Base-by-base conservation (phyloP, 2,888 invertebrate species). In the Xanthia togata region DNA sequence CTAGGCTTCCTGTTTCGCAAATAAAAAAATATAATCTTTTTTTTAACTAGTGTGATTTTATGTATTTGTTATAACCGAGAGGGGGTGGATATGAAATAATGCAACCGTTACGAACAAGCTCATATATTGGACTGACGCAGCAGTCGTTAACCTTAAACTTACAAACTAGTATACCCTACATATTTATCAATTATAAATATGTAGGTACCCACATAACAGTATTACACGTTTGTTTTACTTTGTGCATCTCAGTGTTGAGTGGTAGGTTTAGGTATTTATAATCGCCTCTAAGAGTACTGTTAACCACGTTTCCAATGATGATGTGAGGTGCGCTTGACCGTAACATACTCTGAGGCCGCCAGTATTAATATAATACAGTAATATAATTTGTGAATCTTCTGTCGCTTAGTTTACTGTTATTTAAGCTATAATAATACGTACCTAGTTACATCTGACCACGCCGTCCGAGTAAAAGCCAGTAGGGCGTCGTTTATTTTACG, bases 361-460 rank as follows among this genome's bases (percentile, higher is more conserved):
- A 79, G 83, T 79, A 83, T 78, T 79, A 67, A 67, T 57, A 63
- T 64, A 47, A 31, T 31, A 62, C 53, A 41, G 60, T 65, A 63
- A 20, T 75, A 50, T n/a, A 47, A 26, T 77, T 41, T 35, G 35
- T 78, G 47, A 50, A 41, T 44, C 17, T 63, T 65, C 23, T 50
- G n/a, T 26, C 11, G 26, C 12, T 60, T 59, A 55, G 12, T 60
- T 26, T 47, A 9, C 6, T 50, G 23, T 20, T 50, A 50, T 47
- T 47, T 47, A 44, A 44, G 44, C 12, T 23, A 23, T 38, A n/a
- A 5, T 38, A 53, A 65, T 38, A 62, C 26, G 50, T 31, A n/a
- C n/a, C n/a, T n/a, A 53, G 11, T 26, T 23, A 63, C 14, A 72
- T 76, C 67, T 38, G 87, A 86, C 84, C 86, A 83, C 68, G 79